These are phyloP conservation scores for Cyphomyrus discorhynchus DNA, from an alignment of 2,113 vertebrate species.

Conservation along the genomic window DNA sequence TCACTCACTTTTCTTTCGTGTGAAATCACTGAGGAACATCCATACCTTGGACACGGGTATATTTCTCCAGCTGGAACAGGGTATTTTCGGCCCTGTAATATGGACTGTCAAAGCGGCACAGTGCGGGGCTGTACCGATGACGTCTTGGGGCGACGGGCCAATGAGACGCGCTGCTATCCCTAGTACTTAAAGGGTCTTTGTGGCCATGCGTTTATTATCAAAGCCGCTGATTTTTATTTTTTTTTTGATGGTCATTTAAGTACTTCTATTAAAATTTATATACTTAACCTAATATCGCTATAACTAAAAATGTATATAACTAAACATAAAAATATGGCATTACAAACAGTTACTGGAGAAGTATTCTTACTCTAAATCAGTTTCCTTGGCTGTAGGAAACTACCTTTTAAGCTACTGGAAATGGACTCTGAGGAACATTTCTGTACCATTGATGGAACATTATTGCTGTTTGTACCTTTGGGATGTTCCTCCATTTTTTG, in stretches of 20 bases:
- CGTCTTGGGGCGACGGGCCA: constrained; percentile 18
- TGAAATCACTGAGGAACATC: not conserved
- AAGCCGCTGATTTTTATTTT: not conserved
- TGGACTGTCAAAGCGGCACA: constrained; percentile 15
- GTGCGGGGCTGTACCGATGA: constrained; percentile 16
- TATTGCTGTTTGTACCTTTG: no score
- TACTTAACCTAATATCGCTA: not conserved
- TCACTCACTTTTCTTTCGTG: not conserved
- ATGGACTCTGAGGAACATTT: no score
- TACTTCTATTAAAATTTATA: not conserved
- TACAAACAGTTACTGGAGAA: not conserved
- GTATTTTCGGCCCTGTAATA: constrained; percentile 19
- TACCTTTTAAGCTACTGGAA: not conserved
- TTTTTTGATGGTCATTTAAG: not conserved
- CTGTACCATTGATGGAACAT: no score
- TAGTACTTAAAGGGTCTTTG: constrained; percentile 7
- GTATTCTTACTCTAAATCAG: not conserved
- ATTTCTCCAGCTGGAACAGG: not conserved
- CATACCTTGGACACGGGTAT: not conserved
- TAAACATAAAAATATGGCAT: not conserved
- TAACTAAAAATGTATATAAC: not conserved
- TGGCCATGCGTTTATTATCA: not conserved
- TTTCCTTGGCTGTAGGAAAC: not conserved
- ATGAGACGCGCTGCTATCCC: constrained; percentile 3
- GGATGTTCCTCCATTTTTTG: no score